Conservation (phyloP, 2,888 invertebrate species). For the Diarsia mendica region DNA sequence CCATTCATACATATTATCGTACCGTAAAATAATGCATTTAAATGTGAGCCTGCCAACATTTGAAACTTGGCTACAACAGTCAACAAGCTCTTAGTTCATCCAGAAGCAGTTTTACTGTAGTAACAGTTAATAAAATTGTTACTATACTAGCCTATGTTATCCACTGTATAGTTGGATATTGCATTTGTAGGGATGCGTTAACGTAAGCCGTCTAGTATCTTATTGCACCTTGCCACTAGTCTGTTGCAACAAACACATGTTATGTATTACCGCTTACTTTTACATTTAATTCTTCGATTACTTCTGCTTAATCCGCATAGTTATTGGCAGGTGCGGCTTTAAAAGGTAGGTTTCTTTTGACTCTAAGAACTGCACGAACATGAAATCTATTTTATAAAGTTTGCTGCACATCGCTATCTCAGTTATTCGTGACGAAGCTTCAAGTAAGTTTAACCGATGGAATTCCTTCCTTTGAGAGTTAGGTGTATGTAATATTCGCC, state of each 20-base stretch:
- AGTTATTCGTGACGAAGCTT: conserved; percentile 1
- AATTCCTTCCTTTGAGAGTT: conserved; percentile 20
- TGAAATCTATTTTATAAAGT: neutral
- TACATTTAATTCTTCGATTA: conserved; percentile 32
- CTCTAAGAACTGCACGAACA: neutral
- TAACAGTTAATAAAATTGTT: conserved; percentile 19
- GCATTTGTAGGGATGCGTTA: conserved; percentile 73
- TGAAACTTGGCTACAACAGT: conserved; percentile 18
- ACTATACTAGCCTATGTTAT: conserved; percentile 33
- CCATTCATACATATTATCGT: conserved; percentile 25
- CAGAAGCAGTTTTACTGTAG: neutral
- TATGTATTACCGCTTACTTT: conserved; percentile 17
- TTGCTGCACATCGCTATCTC: neutral
- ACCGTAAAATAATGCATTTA: conserved; percentile 35
- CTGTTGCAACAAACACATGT: conserved; percentile 40
- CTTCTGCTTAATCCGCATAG: conserved; percentile 18
- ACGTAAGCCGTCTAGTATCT: conserved; percentile 62
- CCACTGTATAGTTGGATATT: conserved; percentile 52
- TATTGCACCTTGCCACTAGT: conserved; percentile 60
- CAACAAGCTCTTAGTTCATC: conserved; percentile 13
- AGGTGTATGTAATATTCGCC: conserved; percentile 4
- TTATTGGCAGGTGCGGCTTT: neutral
- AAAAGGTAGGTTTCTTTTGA: neutral
- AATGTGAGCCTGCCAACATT: conserved; percentile 19
- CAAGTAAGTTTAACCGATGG: conserved; percentile 6